phyloP scores from a whole-genome alignment of 1,140 invertebrate genomes.

The Pseudomyrmex concolor region DNA sequence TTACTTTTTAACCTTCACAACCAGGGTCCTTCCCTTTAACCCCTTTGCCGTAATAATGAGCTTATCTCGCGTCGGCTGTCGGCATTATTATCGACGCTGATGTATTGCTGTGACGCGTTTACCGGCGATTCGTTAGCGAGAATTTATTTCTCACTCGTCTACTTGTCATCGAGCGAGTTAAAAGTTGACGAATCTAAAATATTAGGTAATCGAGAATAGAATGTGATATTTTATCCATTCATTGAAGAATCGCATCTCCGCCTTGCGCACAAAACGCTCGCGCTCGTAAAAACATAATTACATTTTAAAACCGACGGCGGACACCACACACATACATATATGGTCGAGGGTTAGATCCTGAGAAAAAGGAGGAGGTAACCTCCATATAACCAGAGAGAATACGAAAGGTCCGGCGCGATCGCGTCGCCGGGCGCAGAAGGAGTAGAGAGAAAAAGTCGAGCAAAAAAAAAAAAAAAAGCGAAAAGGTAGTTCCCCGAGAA shows the following conservation, averaged over 20 bases:
- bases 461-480: slow-evolving; percentile 66
- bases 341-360: slow-evolving; percentile 28
- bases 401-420: slow-evolving; percentile 58
- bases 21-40: not conserved
- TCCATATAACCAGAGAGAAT: slow-evolving; percentile 43
- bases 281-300: slow-evolving; percentile 25
- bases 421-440: slow-evolving; percentile 58
- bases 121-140: not conserved
- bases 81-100: slow-evolving; percentile 3
- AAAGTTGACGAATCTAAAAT: not conserved
- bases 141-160: not conserved
- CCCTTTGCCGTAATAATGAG: slow-evolving; percentile 27
- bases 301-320: not conserved
- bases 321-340: not conserved
- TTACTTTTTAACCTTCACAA: slow-evolving; percentile 43
- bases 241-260: too few species aligned
- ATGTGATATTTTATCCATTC: too few species aligned
- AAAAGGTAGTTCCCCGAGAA: slow-evolving; percentile 75
- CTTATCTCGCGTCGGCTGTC: not conserved
- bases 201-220: too few species aligned
- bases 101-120: not conserved
- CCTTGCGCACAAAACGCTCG: not conserved
- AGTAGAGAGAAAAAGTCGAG: slow-evolving; percentile 59
- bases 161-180: not conserved
- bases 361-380: slow-evolving; percentile 27